Conservation (phyloP, 1,140 invertebrate species). For the Calliphora vicina region DNA sequence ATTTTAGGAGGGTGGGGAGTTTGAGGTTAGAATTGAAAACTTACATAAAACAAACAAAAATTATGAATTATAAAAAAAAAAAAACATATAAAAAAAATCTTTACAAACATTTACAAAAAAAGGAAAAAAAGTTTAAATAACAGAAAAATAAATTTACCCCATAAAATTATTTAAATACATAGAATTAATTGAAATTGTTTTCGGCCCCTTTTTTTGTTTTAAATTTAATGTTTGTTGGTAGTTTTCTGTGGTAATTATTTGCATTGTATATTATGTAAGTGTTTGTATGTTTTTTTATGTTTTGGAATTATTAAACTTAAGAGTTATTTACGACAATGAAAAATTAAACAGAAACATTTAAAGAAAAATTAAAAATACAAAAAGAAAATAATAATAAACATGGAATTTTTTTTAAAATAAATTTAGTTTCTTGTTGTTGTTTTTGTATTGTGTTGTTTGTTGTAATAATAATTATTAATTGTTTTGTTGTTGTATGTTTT, state of each 20-base stretch:
- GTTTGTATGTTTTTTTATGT: conserved; percentile 14
- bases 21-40: not conserved
- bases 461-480: conserved; percentile 6
- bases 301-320: conserved; percentile 19
- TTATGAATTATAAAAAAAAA: not conserved
- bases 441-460: not conserved
- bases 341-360: too few species aligned
- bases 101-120: not conserved
- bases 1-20: too few species aligned
- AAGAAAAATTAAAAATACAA: not conserved
- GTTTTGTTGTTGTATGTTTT: too few species aligned
- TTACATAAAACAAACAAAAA: not conserved
- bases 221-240: not conserved
- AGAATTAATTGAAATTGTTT: too few species aligned
- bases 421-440: conserved; percentile 19
- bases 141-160: not conserved
- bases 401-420: not conserved
- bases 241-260: not conserved
- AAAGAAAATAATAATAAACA: not conserved
- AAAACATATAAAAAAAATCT: not conserved
- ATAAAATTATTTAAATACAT: too few species aligned
- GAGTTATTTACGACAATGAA: too few species aligned
- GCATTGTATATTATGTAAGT: not conserved
- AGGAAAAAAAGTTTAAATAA: not conserved
- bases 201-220: not conserved